Evolutionary conservation across 2,888 invertebrate genomes (phyloP).

Genomic region (Phasia obesa): DNA sequence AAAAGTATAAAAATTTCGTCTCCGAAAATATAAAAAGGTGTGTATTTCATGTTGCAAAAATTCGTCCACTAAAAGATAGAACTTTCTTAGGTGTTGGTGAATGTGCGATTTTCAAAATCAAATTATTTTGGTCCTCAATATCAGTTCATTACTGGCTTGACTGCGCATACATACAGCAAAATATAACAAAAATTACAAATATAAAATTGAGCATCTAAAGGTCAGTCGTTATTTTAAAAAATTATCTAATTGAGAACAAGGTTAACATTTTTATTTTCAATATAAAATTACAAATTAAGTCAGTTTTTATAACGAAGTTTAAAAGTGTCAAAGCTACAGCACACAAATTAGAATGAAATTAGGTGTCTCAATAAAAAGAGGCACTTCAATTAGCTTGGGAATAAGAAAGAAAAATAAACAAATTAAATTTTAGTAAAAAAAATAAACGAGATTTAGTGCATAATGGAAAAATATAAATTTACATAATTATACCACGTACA

Average conservation of each 20-base stretch:
- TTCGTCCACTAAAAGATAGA: too few species aligned
- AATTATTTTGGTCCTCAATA: constrained; percentile 3
- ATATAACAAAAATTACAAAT: neutral
- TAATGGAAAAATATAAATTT: neutral
- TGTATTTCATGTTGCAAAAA: too few species aligned
- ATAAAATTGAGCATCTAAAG: constrained; percentile 30
- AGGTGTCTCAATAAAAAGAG: constrained; percentile 12
- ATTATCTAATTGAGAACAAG: constrained; percentile 33
- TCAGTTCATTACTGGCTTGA: neutral
- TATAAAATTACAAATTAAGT: constrained; percentile 24
- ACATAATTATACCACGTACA: too few species aligned
- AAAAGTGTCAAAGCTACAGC: constrained; percentile 29
- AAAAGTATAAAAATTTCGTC: too few species aligned
- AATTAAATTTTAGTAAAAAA: constrained; percentile 15
- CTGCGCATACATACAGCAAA: constrained; percentile 19
- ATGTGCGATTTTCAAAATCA: neutral
- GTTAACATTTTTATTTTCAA: neutral
- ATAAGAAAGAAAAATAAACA: neutral
- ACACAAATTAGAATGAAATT: constrained; percentile 30
- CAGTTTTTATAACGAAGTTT: constrained; percentile 41
- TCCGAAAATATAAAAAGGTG: too few species aligned
- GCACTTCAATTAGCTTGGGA: constrained; percentile 27
- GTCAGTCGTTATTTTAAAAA: constrained; percentile 12
- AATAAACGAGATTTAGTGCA: constrained; percentile 24
- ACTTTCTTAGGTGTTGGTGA: neutral